Conservation (phyloP, 2,797 vertebrate genomes). For the Sebastes alutus region DNA sequence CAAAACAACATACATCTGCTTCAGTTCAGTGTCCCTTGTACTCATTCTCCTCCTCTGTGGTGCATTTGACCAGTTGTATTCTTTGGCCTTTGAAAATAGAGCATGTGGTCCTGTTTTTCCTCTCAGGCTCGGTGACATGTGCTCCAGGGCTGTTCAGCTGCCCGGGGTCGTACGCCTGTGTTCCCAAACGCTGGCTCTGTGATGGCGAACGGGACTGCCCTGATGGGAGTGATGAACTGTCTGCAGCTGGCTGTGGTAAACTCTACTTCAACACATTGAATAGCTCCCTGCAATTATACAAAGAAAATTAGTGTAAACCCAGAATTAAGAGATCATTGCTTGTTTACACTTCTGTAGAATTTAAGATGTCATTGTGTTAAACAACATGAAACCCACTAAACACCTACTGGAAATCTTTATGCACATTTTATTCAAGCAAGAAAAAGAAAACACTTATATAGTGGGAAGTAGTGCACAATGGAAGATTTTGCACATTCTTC, state of each 20-base stretch:
- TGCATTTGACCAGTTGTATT: neutral
- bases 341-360: neutral
- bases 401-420: neutral
- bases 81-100: conserved; percentile 21
- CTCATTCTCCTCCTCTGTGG: neutral
- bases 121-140: conserved; percentile 91
- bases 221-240: conserved; percentile 94
- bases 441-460: neutral
- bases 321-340: neutral
- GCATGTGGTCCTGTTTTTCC: conserved; percentile 36
- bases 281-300: neutral
- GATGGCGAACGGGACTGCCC: conserved; percentile 97
- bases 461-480: conserved; percentile 3
- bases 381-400: neutral
- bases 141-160: conserved; percentile 94
- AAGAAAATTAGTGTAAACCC: neutral
- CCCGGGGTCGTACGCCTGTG: conserved; percentile 92
- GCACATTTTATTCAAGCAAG: neutral
- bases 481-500: neutral
- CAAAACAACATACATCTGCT: neutral
- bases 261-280: neutral
- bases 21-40: neutral
- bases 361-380: neutral
- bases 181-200: conserved; percentile 95
- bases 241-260: conserved; percentile 95